Conservation (phyloP, 2,888 invertebrate species). For the Drosophila anomelani region DNA sequence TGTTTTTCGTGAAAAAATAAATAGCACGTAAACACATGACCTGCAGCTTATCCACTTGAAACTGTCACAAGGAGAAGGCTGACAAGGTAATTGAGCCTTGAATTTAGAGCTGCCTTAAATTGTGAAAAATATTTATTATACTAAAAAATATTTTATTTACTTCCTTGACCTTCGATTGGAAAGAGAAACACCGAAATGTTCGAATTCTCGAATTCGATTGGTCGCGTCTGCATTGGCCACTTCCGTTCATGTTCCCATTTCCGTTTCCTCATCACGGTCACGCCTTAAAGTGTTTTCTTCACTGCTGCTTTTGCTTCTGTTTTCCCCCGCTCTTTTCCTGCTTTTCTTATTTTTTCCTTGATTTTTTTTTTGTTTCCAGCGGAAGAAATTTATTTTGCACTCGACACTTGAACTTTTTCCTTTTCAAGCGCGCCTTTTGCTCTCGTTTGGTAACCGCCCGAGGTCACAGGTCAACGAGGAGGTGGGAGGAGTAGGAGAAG, state of each 20-base stretch:
- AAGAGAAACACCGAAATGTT: background rate
- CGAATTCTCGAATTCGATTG: background rate
- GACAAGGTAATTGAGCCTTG: background rate
- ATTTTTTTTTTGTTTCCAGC: conserved; percentile 24
- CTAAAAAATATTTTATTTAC: background rate
- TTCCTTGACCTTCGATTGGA: background rate
- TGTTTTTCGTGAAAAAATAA: background rate
- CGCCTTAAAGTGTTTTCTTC: conserved; percentile 37
- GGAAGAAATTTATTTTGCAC: conserved; percentile 63
- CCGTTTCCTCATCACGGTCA: conserved; percentile 65
- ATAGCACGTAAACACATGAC: background rate
- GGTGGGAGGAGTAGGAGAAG: background rate
- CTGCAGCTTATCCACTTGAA: conserved; percentile 12
- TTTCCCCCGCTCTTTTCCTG: background rate
- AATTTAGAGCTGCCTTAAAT: background rate
- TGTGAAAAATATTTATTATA: background rate
- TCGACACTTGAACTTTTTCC: conserved; percentile 51
- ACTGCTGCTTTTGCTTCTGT: background rate
- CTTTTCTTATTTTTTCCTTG: conserved; percentile 10
- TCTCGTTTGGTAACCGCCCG: conserved; percentile 11
- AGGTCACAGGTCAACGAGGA: conserved; percentile 5
- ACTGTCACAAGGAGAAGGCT: background rate
- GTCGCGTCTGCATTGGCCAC: conserved; percentile 23
- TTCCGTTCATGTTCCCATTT: conserved; percentile 73
- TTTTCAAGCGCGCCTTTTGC: conserved; percentile 22